Percentiles rank a stretch among this genome's conserved stretches.
These are phyloP conservation scores for Gila robusta DNA, from an alignment of 2,797 vertebrate genomes.

Conservation along the genomic window DNA sequence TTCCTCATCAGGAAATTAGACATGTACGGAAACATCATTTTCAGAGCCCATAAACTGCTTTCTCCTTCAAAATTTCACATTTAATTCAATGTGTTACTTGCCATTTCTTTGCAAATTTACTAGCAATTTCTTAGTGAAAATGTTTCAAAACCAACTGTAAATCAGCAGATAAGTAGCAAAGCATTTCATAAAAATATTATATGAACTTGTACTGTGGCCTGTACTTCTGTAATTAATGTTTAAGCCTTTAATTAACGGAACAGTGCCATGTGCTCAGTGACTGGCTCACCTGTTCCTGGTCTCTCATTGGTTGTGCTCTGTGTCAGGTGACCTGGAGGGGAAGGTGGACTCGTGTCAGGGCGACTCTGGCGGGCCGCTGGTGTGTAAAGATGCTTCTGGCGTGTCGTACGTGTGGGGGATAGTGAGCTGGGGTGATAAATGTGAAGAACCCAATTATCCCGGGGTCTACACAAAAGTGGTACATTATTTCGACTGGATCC, in stretches of 20 bases:
- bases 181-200: no score
- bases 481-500: slow-evolving; percentile 91
- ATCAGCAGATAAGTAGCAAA: no score
- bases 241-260: background rate
- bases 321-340: slow-evolving; percentile 85
- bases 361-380: slow-evolving; percentile 91
- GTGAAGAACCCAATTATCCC: slow-evolving; percentile 82
- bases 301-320: background rate
- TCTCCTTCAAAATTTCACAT: no score
- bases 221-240: background rate
- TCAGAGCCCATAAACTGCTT: no score
- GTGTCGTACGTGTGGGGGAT: slow-evolving; percentile 91
- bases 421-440: slow-evolving; percentile 92
- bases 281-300: background rate
- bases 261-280: background rate
- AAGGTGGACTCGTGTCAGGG: slow-evolving; percentile 92
- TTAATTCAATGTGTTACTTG: no score
- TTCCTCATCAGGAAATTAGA: no score
- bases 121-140: no score
- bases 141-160: no score
- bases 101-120: no score
- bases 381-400: slow-evolving; percentile 83
- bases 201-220: no score
- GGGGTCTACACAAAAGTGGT: slow-evolving; percentile 92
- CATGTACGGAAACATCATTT: no score